Percentiles rank a stretch among this genome's conserved stretches.
Conservation (phyloP, 2,888 invertebrate genomes). For the Rhagonycha fulva region DNA sequence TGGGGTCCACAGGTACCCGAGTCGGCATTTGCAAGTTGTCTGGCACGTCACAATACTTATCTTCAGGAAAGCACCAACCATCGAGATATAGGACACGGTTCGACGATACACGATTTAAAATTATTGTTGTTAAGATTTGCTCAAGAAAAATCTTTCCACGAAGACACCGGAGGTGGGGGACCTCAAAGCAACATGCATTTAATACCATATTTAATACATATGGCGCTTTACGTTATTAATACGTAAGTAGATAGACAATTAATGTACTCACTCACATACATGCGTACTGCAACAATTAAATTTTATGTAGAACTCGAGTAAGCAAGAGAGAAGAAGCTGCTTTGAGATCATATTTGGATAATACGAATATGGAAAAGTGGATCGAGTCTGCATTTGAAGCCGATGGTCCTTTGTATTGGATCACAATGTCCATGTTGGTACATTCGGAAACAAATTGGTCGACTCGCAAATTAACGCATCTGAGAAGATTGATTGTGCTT, state of each 20-base stretch:
- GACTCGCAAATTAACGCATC: slow-evolving; percentile 68
- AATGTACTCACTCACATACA: no score
- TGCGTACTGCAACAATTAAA: slow-evolving; percentile 4
- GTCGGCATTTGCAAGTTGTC: slow-evolving; percentile 89
- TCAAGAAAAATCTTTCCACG: slow-evolving; percentile 93
- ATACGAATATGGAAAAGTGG: slow-evolving; percentile 65
- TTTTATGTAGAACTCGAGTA: slow-evolving; percentile 66
- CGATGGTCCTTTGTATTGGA: slow-evolving; percentile 90
- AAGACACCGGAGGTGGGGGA: slow-evolving; percentile 96
- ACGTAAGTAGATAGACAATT: slow-evolving; percentile 68
- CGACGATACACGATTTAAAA: slow-evolving; percentile 92
- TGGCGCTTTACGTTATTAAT: slow-evolving; percentile 92
- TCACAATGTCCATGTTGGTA: slow-evolving; percentile 78
- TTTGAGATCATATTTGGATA: slow-evolving; percentile 72
- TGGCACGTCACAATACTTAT: slow-evolving; percentile 90
- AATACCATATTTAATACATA: slow-evolving; percentile 91
- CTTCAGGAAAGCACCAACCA: slow-evolving; percentile 73
- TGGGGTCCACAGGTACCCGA: slow-evolving; percentile 96
- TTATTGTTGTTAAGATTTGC: slow-evolving; percentile 86
- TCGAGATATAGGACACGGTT: slow-evolving; percentile 77
- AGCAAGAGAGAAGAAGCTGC: slow-evolving; percentile 79
- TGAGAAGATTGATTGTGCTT: slow-evolving; percentile 75
- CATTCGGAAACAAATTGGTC: slow-evolving; percentile 81
- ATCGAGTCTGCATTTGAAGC: slow-evolving; percentile 86
- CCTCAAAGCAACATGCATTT: slow-evolving; percentile 97